Base-by-base conservation (phyloP, 2,888 invertebrate genomes). In the Phaedon cochleariae region DNA sequence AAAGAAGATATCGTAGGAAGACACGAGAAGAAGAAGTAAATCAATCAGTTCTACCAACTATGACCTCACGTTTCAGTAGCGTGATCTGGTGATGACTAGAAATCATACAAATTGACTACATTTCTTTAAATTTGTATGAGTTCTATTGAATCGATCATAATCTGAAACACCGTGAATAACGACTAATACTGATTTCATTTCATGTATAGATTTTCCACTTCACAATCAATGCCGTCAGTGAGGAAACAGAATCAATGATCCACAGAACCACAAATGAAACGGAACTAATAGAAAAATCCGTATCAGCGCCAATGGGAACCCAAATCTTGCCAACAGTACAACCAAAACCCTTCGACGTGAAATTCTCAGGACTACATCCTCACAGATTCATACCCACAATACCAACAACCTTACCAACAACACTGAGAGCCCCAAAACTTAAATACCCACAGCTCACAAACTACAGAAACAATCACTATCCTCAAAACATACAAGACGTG, bases 401-500 rank as follows among this genome's bases (percentile, higher is more conserved):
- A 17, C 10, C 64, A 26, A 64, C 53, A 67, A 66, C 41, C 62
- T 21, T 63, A 20, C 61, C 41, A 22, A 54, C 63, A 10, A 59
- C 72, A 26, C 62, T 72, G 58, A 73, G 66, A 64, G 67, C 68
- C 29, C 73, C 75, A 55, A 73, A 73, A 22, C 57, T 69, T n/a
- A 70, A 64, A 55, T 76, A 74, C 62, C 73, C 74, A 12, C 75
- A 76, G 55, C 22, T 74, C 1, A 65, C 64, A 10, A 59, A 69
- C 51, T 68, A 76, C 57, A 60, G 70, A 21, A 60, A 72, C 49
- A 59, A 66, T 17, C 72, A 74, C 54, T 78, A 74, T 37, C 81
- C 81, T 0, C 76, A 75, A 57, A 83, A 78, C 64, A 81, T 83
- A 9, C 81, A 81, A 65, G 82, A 82, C 26, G 78, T 81, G 22